Base-by-base conservation (phyloP, 2,113 vertebrate genomes). In the Heloderma charlesbogerti region DNA sequence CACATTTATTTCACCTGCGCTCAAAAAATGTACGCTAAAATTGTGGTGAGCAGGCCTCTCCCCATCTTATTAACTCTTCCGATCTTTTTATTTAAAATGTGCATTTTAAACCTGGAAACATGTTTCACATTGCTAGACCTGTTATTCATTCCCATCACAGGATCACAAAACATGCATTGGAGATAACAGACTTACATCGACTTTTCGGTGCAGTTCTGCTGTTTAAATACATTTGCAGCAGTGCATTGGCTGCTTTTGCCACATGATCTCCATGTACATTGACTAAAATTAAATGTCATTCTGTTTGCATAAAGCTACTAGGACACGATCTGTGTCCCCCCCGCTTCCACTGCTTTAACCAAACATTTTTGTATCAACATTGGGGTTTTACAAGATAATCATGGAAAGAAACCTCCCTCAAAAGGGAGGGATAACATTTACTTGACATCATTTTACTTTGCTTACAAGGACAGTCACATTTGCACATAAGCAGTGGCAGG, bases 21-120 rank as follows among this genome's bases (percentile, higher is more conserved):
- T 71, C 78, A 71, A 66, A 91, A 78, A 95, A 94, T 37, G 12
- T 45, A 54, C 87, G 72, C 25, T 66, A 78, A 91, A 94, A 88
- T 67, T 54, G 15, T 31, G 63, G 0, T 48, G 40, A 60, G 82
- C 81, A 74, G 66, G 88, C 88, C 25, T 69, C 10, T 31, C 40
- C 15, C 20, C 89, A 77, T 34, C 18, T 83, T 79, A 22, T 67
- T 83, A 82, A 0, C 63, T 15, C 15, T 77, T 90, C 71, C 40
- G 69, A 57, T 63, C 29, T 18, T 60, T 57, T 10, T 37, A 31
- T 60, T 20, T 31, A 5, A 29, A 72, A 87, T 87, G 4, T 75
- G 48, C 7, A 60, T 40, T 9, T 40, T 45, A 86, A 37, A 87
- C 16, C 60, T 1, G 16, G 54, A 13, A 57, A 4, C 27, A 74